Percentiles rank a stretch among this genome's conserved stretches.
Evolutionary conservation across 1,140 invertebrate species (phyloP).

Genomic region (Lordiphosa stackelbergi): DNA sequence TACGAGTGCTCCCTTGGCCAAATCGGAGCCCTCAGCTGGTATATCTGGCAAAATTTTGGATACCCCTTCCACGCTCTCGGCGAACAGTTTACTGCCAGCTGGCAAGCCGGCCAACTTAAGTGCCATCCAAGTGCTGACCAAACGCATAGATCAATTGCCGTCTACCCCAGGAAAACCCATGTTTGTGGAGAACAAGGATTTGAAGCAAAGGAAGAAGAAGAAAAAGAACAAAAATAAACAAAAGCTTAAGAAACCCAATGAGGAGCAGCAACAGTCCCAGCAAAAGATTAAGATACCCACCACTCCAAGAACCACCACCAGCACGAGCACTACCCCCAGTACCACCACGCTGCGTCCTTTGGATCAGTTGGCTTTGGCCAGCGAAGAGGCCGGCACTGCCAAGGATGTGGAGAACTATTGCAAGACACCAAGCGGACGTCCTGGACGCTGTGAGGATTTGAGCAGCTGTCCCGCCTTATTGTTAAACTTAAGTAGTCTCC

Average conservation of each 20-base stretch:
- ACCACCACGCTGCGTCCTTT: slow-evolving; percentile 31
- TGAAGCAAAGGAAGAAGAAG: slow-evolving; percentile 71
- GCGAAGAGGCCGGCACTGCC: slow-evolving; percentile 55
- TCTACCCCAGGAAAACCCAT: slow-evolving; percentile 37
- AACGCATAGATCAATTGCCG: slow-evolving; percentile 56
- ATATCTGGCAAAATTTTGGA: slow-evolving; percentile 56
- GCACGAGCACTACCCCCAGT: slow-evolving; percentile 1
- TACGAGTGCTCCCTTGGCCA: slow-evolving; percentile 2
- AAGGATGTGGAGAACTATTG: slow-evolving; percentile 79
- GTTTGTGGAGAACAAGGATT: slow-evolving; percentile 75
- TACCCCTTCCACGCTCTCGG: slow-evolving; percentile 43
- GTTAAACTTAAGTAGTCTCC: slow-evolving; percentile 87
- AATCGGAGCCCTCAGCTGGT: slow-evolving; percentile 34
- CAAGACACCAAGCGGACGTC: slow-evolving; percentile 87
- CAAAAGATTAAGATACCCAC: slow-evolving; percentile 66
- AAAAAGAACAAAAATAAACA: slow-evolving; percentile 73
- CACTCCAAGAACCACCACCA: slow-evolving; percentile 54
- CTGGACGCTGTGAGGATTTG: slow-evolving; percentile 91
- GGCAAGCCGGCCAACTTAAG: slow-evolving; percentile 60
- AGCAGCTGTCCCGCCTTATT: slow-evolving; percentile 92
- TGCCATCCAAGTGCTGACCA: slow-evolving; percentile 51
- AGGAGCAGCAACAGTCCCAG: slow-evolving; percentile 44
- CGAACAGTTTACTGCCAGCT: slow-evolving; percentile 59
- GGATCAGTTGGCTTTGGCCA: slow-evolving; percentile 48
- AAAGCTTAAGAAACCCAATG: slow-evolving; percentile 69